Evolutionary conservation across 2,113 vertebrate genomes (phyloP), one percentile per base, ranked within the genome.

Genomic region (Oplegnathus fasciatus): DNA sequence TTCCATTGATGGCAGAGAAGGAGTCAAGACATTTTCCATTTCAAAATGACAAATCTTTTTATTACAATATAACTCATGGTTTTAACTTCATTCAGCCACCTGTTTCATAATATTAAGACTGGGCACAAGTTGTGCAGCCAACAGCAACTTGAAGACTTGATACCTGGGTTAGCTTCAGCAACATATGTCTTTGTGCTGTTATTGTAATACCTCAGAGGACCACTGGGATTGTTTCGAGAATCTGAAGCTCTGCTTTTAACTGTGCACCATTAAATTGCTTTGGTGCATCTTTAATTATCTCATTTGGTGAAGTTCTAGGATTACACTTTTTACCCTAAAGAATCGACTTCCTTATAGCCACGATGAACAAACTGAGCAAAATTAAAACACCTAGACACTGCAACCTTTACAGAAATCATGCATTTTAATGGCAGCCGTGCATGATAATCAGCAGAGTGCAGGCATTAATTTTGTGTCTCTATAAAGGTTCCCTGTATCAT

Each of bases 11-110:
- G 52, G 34, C 52, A 48, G 57, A n/a, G 26, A 14, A 57, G 1
- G 2, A 80, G 44, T 78, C 5, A 0, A 46, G 46, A 76, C 18
- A 58, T 69, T 87, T 73, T 69, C 69, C 61, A 78, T 86, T 83
- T 84, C 1, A 57, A 73, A 32, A 57, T 10, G 26, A 78, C 26
- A 50, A 50, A 32, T 64, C 9, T 17, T 40, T 50, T 62, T 55
- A 83, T 57, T 54, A 58, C 30, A 5, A 10, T 26, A 37, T 55
- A 72, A 78, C 34, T 80, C 26, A 46, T 15, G 52, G n/a, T 26
- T 81, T 82, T 62, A 80, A 54, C 48, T 26, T 68, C 32, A 54
- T 7, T 61, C 44, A 22, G 17, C 24, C 58, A 4, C 42, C 40
- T 0, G 28, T 46, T 78, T 60, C 9, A 17, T 42, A 22, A 67